Conservation (phyloP, 1,140 invertebrate genomes). For the Habropoda laboriosa region DNA sequence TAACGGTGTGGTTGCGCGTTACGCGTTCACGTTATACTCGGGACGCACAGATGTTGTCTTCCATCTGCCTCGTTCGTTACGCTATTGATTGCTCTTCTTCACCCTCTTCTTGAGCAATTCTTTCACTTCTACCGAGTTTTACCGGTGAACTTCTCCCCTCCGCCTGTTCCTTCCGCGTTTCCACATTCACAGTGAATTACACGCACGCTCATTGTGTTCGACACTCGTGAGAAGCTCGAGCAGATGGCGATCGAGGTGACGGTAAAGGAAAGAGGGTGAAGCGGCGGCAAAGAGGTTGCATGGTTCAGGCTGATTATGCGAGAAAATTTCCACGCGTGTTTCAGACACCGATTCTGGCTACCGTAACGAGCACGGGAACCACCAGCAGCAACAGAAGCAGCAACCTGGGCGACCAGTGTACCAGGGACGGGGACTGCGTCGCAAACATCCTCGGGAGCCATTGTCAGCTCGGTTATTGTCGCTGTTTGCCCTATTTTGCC, state of each 20-base stretch:
- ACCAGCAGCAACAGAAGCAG: too few relatives aligned
- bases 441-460: conserved; percentile 81
- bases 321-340: conserved; percentile 22
- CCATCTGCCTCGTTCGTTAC: not conserved
- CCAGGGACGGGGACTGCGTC: conserved; percentile 83
- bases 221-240: conserved; percentile 68
- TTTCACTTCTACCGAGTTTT: not conserved
- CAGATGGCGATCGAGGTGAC: conserved; percentile 35
- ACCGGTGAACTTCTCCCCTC: not conserved
- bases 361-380: conserved; percentile 50
- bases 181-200: not conserved
- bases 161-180: conserved; percentile 6
- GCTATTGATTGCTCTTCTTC: too few relatives aligned
- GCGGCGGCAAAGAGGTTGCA: not conserved
- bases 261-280: not conserved
- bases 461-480: conserved; percentile 84
- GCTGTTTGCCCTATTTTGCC: conserved; percentile 86
- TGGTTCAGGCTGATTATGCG: not conserved
- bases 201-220: conserved; percentile 70
- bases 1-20: conserved; percentile 6
- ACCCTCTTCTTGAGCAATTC: too few relatives aligned
- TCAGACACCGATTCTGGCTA: conserved; percentile 49
- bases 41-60: not conserved
- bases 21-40: not conserved
- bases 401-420: conserved; percentile 76